Evolutionary conservation across 2,113 vertebrate species (phyloP).

Genomic region (Proteles cristata): DNA sequence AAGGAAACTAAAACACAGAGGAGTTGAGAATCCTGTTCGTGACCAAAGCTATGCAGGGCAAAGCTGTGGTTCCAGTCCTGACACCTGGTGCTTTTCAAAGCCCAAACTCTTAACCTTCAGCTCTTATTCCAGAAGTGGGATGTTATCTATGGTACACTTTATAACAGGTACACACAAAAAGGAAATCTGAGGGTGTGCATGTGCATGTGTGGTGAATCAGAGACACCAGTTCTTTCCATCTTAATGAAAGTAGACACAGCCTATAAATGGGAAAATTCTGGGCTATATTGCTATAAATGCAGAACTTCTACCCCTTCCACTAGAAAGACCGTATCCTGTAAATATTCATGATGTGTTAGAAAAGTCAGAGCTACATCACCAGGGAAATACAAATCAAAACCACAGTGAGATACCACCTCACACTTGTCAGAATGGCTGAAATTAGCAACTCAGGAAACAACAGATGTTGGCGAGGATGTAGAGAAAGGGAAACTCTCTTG

Average conservation of each 20-base stretch:
- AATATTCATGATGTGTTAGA: neutral
- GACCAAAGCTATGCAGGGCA: neutral
- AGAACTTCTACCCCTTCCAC: neutral
- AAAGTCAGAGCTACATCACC: neutral
- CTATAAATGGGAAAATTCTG: constrained; percentile 7
- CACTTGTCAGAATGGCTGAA: too few species aligned
- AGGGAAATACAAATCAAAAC: too few species aligned
- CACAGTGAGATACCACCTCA: too few species aligned
- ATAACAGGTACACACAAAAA: neutral
- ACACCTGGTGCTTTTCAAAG: neutral
- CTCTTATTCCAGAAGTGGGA: neutral
- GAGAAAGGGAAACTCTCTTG: too few species aligned
- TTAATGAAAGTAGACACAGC: constrained; percentile 38
- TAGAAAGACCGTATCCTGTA: constrained; percentile 12
- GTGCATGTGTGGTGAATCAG: neutral
- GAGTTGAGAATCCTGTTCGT: neutral
- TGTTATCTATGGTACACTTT: neutral
- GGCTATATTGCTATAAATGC: constrained; percentile 3
- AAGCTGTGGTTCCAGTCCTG: neutral
- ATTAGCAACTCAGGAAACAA: too few species aligned
- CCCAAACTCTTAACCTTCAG: neutral
- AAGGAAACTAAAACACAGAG: neutral
- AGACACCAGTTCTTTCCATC: neutral
- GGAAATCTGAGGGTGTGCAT: neutral
- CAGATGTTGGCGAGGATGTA: too few species aligned